A percentile compares a stretch with the other conserved stretches of the same genome.
Conservation (phyloP, 30 jellyfish, hydroid and myxozoan genomes). For the Phacellophora camtschatica region DNA sequence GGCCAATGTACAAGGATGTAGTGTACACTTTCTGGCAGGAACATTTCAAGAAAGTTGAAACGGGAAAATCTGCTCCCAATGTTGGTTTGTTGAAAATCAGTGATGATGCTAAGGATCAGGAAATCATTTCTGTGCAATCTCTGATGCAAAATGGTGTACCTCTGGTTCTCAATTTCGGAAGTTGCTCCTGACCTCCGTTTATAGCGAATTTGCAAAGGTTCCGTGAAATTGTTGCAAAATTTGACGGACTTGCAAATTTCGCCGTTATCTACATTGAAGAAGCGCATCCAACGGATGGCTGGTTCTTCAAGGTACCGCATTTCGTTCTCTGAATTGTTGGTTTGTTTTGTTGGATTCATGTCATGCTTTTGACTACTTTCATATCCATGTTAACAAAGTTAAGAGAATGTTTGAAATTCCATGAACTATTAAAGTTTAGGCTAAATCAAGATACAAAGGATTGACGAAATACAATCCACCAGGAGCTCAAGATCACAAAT, state of each 20-base stretch:
- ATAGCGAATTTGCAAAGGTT: slow-evolving; percentile 68
- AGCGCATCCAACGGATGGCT: slow-evolving; percentile 76
- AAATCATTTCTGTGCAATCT: neutral
- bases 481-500: no score
- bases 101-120: neutral
- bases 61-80: slow-evolving; percentile 26
- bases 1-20: slow-evolving; percentile 29
- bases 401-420: no score
- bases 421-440: no score
- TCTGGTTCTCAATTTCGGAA: slow-evolving; percentile 73
- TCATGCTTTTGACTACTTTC: no score
- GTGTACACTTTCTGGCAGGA: neutral
- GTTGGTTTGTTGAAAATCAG: neutral
- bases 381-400: no score
- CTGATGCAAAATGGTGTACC: slow-evolving; percentile 68
- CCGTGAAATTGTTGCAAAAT: slow-evolving; percentile 32
- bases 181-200: slow-evolving; percentile 87
- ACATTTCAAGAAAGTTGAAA: slow-evolving; percentile 19
- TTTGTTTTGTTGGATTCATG: no score
- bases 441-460: no score
- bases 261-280: slow-evolving; percentile 65
- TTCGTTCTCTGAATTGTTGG: no score
- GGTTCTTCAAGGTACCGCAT: slow-evolving; percentile 74
- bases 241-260: slow-evolving; percentile 64
- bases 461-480: no score